Evolutionary conservation across 2,888 invertebrate genomes (phyloP).

Genomic region (Empis livida): DNA sequence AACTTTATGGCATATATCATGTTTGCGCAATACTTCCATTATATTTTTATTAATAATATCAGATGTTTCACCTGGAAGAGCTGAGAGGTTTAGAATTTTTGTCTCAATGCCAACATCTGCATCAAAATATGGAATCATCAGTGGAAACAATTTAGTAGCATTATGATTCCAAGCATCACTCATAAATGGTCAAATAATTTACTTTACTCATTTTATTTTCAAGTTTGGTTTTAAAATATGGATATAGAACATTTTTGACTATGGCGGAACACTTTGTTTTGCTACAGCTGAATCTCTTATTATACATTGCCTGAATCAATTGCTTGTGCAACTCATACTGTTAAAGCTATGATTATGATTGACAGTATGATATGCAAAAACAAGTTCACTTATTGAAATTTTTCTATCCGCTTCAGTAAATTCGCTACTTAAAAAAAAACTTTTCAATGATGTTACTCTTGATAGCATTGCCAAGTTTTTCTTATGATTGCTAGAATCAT

Average conservation of each 20-base stretch:
- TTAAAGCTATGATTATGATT: background rate
- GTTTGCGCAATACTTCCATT: background rate
- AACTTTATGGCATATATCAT: background rate
- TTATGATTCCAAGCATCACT: background rate
- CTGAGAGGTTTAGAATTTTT: background rate
- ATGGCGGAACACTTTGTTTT: background rate
- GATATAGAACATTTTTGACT: background rate
- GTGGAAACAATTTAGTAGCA: slow-evolving; percentile 1
- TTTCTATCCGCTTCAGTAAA: background rate
- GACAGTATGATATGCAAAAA: background rate
- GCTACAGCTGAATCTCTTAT: background rate
- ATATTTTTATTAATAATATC: background rate
- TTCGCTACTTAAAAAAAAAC: background rate
- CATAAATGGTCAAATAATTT: background rate
- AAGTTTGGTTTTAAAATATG: slow-evolving; percentile 7
- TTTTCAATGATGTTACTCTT: background rate
- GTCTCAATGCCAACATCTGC: background rate
- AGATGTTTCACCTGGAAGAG: background rate
- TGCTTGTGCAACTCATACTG: background rate
- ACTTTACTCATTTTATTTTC: slow-evolving; percentile 10
- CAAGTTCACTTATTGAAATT: background rate
- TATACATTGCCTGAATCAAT: background rate
- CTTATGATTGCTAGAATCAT: background rate
- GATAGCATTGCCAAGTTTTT: background rate
- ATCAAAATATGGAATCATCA: background rate